A percentile compares a stretch with the other conserved stretches of the same genome.
Conservation (phyloP, 2,113 vertebrate genomes). For the Piaya cayana region DNA sequence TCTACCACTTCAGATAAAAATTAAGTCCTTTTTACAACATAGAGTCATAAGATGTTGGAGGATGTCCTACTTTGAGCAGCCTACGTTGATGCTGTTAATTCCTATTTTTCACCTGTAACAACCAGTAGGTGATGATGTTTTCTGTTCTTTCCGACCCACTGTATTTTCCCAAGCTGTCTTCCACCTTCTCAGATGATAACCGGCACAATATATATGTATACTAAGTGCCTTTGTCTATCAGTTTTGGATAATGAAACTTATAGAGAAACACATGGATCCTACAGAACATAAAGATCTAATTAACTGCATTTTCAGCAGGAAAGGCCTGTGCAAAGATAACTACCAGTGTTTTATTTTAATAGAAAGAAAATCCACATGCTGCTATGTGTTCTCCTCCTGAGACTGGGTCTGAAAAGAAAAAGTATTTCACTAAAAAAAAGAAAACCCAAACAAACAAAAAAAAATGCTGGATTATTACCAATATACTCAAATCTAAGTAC, state of each 20-base stretch:
- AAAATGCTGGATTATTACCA: neutral
- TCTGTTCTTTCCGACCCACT: neutral
- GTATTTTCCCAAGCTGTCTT: neutral
- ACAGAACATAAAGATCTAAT: neutral
- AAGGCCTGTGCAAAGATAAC: neutral
- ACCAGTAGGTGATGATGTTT: neutral
- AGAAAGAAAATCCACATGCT: neutral
- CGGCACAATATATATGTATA: no score
- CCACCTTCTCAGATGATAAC: neutral
- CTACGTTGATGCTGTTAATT: rapidly evolving
- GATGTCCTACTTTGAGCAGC: neutral
- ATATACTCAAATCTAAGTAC: neutral
- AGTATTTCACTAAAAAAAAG: neutral
- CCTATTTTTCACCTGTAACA: neutral
- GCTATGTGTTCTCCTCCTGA: neutral
- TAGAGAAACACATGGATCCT: neutral
- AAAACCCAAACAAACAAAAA: neutral
- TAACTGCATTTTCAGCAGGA: neutral
- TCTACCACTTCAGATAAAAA: neutral
- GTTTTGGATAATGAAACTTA: neutral
- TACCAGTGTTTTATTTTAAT: neutral
- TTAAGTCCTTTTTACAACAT: neutral
- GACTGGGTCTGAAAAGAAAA: neutral
- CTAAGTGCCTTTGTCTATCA: neutral
- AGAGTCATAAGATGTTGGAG: neutral